Evolutionary conservation across 2,797 vertebrate species (phyloP).

Genomic region (Rhabdophis nuchalis): DNA sequence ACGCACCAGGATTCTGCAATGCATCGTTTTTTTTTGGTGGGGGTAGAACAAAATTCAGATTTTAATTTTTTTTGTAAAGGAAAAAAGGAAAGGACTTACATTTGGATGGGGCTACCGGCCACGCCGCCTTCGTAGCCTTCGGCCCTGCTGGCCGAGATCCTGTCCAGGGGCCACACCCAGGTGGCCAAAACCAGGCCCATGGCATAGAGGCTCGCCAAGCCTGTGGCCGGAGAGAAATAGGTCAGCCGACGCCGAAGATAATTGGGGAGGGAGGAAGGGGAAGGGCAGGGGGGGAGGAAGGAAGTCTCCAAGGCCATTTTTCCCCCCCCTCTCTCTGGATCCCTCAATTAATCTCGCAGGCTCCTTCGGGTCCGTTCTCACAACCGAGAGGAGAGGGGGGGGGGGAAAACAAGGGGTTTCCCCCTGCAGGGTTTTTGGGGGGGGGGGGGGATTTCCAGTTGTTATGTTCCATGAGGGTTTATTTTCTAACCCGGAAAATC

Average conservation of each 20-base stretch:
- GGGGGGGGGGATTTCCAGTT: neutral
- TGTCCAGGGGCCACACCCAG: conserved; percentile 73
- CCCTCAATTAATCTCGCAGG: neutral
- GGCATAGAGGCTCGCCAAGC: conserved; percentile 79
- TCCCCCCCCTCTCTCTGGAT: neutral
- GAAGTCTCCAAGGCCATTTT: neutral
- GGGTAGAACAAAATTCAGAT: too few relatives aligned
- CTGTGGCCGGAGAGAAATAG: conserved; percentile 47
- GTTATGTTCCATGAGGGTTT: neutral
- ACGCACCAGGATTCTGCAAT: too few relatives aligned
- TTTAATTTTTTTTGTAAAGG: too few relatives aligned
- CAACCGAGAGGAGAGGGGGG: neutral
- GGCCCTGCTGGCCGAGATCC: conserved; percentile 32
- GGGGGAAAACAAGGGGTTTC: neutral
- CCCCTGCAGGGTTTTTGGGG: neutral
- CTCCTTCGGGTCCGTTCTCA: neutral
- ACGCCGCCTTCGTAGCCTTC: conserved; percentile 60
- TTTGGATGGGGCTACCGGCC: conserved; percentile 73
- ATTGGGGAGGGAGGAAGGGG: too few relatives aligned
- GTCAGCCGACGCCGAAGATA: neutral
- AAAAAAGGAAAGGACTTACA: conserved; percentile 62
- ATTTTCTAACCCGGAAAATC: neutral
- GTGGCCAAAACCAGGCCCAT: conserved; percentile 75
- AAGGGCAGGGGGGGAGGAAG: too few relatives aligned
- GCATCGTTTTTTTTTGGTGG: too few relatives aligned